phyloP scores from a whole-genome alignment of 64 coral and sea anemone species.

The Montipora cactus region DNA sequence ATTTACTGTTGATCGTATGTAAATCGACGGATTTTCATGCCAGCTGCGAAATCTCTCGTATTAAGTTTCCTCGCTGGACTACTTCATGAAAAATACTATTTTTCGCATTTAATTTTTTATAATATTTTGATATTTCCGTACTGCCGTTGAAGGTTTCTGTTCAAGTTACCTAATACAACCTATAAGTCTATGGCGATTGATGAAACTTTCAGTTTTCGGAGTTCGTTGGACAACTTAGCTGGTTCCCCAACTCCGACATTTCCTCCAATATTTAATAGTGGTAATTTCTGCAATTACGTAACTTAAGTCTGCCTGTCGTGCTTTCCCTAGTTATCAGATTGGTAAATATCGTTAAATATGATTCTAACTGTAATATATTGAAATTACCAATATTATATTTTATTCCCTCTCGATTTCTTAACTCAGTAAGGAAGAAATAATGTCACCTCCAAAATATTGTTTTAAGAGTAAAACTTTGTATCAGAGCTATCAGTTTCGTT shows the following conservation, averaged over 20 bases:
- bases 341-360: not conserved
- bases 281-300: not conserved
- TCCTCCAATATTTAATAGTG: too few species aligned
- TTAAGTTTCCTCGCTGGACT: not conserved
- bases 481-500: too few species aligned
- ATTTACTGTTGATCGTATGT: constrained; percentile 30
- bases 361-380: too few species aligned
- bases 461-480: too few species aligned
- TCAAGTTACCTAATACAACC: not conserved
- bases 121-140: not conserved
- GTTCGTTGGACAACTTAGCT: too few species aligned
- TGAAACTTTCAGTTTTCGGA: not conserved
- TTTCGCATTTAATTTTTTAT: not conserved
- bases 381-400: too few species aligned
- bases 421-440: too few species aligned
- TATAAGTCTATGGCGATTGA: not conserved
- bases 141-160: not conserved
- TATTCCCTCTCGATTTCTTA: too few species aligned
- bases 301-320: not conserved
- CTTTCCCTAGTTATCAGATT: not conserved
- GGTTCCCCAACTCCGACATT: too few species aligned
- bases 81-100: not conserved
- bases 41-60: not conserved
- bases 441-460: too few species aligned
- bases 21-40: constrained; percentile 21